A percentile compares a stretch with the other conserved stretches of the same genome.
Evolutionary conservation across 64 coral and sea anemone species (phyloP).

Genomic region (Montipora efflorescens): DNA sequence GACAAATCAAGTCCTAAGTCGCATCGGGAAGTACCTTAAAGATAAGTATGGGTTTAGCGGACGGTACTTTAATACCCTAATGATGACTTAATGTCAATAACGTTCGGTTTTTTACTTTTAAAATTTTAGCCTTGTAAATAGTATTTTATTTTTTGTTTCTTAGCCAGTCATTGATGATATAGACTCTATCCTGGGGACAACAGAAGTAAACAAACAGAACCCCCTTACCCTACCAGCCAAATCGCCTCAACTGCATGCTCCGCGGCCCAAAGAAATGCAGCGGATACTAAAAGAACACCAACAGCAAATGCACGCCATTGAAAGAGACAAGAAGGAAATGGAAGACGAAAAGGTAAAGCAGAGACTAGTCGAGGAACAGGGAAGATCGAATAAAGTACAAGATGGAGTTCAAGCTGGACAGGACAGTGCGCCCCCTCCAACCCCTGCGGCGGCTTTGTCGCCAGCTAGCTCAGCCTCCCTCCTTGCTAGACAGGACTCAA

Average conservation of each 20-base stretch:
- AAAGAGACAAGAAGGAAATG: slow-evolving; percentile 90
- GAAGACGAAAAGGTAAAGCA: slow-evolving; percentile 79
- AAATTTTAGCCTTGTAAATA: background rate
- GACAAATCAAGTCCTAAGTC: too few relatives aligned
- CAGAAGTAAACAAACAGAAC: slow-evolving; percentile 83
- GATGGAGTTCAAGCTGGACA: slow-evolving; percentile 27
- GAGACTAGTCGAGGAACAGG: slow-evolving; percentile 21
- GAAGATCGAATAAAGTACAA: background rate
- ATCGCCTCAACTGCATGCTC: slow-evolving; percentile 92
- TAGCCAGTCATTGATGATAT: slow-evolving; percentile 96
- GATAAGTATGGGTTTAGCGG: too few relatives aligned
- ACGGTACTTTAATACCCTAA: too few relatives aligned
- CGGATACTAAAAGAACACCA: slow-evolving; percentile 93
- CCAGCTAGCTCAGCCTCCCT: slow-evolving; percentile 31
- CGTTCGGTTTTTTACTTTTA: background rate
- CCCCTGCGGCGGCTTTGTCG: slow-evolving; percentile 57
- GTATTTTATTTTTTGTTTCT: background rate
- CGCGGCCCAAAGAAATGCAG: slow-evolving; percentile 95
- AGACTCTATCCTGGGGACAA: slow-evolving; percentile 91
- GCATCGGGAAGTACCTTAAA: too few relatives aligned
- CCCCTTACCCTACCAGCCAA: slow-evolving; percentile 31
- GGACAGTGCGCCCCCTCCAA: slow-evolving; percentile 66
- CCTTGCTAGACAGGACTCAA: background rate
- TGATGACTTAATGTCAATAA: too few relatives aligned
- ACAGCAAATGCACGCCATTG: slow-evolving; percentile 81